Evolutionary conservation across 2,797 vertebrate genomes (phyloP).

Genomic region (Silurus lanzhouensis): DNA sequence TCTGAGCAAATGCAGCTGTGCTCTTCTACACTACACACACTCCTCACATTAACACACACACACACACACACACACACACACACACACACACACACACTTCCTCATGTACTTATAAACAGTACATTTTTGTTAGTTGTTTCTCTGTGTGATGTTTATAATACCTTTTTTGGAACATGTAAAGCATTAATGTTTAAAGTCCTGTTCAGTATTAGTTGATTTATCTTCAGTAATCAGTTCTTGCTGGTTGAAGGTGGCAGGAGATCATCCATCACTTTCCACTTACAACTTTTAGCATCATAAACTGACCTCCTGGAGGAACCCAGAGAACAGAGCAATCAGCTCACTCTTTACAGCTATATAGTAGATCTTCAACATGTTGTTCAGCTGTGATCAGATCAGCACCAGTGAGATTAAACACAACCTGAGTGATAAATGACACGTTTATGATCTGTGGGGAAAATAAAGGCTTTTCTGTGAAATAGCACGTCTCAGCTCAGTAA

Average conservation of each 20-base stretch:
- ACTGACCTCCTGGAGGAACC: not conserved
- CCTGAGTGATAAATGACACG: not conserved
- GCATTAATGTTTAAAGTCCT: not conserved
- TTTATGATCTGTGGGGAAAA: not conserved
- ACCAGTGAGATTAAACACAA: not conserved
- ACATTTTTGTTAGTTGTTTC: not conserved
- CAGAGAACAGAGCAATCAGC: not conserved
- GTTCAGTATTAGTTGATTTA: not conserved
- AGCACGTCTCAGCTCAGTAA: not conserved
- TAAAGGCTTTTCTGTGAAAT: not conserved
- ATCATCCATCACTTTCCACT: not conserved
- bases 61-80: not conserved
- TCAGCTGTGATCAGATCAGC: not conserved
- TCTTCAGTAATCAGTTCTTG: not conserved
- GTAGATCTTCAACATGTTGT: not conserved
- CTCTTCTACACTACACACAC: not conserved
- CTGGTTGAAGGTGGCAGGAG: not conserved
- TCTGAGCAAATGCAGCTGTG: constrained; percentile 63
- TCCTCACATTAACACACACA: not conserved
- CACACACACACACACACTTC: not conserved
- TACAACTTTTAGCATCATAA: too few species aligned
- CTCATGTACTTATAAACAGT: not conserved
- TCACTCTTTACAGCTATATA: not conserved
- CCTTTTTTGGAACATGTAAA: not conserved
- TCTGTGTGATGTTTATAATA: not conserved